Evolutionary conservation across 2,888 invertebrate genomes (phyloP), one percentile per base, ranked within the genome.

Genomic region (Hoplodrina blanda): DNA sequence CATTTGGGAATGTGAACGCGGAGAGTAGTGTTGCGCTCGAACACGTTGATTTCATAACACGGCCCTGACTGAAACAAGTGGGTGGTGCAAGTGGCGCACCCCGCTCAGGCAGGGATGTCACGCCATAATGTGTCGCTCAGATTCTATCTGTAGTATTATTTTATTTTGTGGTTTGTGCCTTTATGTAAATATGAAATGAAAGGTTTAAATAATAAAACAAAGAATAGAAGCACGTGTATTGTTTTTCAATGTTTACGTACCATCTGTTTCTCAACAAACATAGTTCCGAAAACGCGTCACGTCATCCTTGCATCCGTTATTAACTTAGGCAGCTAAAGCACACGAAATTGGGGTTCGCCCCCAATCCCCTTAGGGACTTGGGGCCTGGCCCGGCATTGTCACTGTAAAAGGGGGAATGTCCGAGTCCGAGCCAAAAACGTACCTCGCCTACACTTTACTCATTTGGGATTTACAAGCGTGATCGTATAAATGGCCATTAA

Each of bases 11-110:
- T 91, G 92, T 90, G 91, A 91, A 91, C 87, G 90, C 85, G 86
- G 88, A 86, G 90, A 87, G 89, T 91, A 93, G 94, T 93, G 94
- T 93, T 92, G 90, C 92, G 94, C 95, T 95, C 93, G 92, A 95
- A 94, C 95, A 94, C 95, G 95, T 94, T 95, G 95, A 96, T 96
- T 96, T 96, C 95, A 96, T 95, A 95, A 95, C 95, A 94, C 92
- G 91, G 91, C 90, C 90, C 92, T 89, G 92, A 89, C 92, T 93
- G 94, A 90, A 94, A 94, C 94, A 94, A 95, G 95, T 94, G 94
- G 95, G 95, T 92, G 94, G 94, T 90, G 94, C 92, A 93, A 93
- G 92, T 93, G 92, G 90, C 90, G 87, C 92, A 91, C 90, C 92
- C 88, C 88, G 76, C 72, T 56, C 73, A 83, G 90, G 91, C 73